Base-by-base conservation (phyloP, 2,797 vertebrate species). In the Pseudomugil tenellus region DNA sequence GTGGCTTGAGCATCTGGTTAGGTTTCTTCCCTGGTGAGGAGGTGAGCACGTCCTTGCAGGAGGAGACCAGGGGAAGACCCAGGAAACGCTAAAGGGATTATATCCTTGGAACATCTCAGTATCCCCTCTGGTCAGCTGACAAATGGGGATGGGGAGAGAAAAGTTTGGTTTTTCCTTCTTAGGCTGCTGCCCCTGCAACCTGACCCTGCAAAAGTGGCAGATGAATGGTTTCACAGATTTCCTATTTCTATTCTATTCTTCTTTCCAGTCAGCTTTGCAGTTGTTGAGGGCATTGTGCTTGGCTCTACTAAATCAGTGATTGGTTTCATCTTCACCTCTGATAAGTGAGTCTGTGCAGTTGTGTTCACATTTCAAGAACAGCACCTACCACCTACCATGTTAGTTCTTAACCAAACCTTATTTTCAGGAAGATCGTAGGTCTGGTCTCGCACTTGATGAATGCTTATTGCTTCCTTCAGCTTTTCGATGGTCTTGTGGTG, bases 401-500 rank as follows among this genome's bases (percentile, higher is more conserved):
- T 26, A 17, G 0, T 11, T 25, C 14, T 41, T 60, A 31, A 21
- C n/a, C 21, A 41, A 58, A 51, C 35, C 4, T 37, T 64, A 13
- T 60, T 78, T 87, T 46, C 89, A 98, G 96, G 74, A 91, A 92
- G 12, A 96, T 97, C 14, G 52, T 94, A n/a, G 84, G 74, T 25
- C 90, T 96, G 71, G 96, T 97, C 32, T 93, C 94, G 0, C 67
- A 93, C 60, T 67, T 95, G 55, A 91, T 96, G 77, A 95, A 91
- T 0, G 67, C 93, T 37, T 96, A 96, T 25, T 73, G 93, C 14
- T 73, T 93, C 74, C 94, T 96, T 78, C 96, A 98, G 62, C 78
- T 97, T 32, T 97, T 96, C 43, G 96, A 96, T 82, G 93, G 90
- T 7, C 32, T 89, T 49, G 90, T 95, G 81, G 96, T 97, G 86